A percentile compares a stretch with the other conserved stretches of the same genome.
These are phyloP conservation scores for Takifugu rubripes DNA, from an alignment of 2,797 vertebrate species.

Conservation along the genomic window DNA sequence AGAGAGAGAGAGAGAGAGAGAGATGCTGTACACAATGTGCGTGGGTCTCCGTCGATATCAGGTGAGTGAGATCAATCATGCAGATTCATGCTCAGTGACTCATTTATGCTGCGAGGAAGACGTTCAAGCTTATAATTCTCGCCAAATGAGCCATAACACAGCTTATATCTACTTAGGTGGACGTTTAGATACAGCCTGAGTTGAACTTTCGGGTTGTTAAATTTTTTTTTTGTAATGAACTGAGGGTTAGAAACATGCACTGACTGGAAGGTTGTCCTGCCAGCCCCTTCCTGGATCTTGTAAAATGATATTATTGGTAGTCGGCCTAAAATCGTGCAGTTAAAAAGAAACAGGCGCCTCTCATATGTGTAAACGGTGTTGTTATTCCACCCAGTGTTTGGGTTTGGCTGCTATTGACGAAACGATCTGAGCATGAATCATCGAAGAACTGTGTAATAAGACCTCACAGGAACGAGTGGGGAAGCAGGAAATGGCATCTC, in stretches of 20 bases:
- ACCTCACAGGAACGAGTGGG: slow-evolving; percentile 22
- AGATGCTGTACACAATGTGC: not conserved
- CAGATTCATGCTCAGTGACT: slow-evolving; percentile 20
- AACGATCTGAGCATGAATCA: slow-evolving; percentile 42
- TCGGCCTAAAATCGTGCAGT: slow-evolving; percentile 17
- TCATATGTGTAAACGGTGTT: slow-evolving; percentile 25
- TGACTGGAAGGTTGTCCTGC: slow-evolving; percentile 12
- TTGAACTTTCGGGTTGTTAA: not conserved
- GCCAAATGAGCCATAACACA: no score
- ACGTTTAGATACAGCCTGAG: no score
- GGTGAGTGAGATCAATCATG: slow-evolving; percentile 18
- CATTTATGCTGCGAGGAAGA: slow-evolving; percentile 8
- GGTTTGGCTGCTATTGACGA: slow-evolving; percentile 41
- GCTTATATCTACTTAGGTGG: no score
- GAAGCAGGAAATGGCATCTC: slow-evolving; percentile 9
- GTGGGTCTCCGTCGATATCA: slow-evolving; percentile 9
- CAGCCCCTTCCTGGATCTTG: slow-evolving; percentile 23
- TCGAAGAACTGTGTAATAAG: slow-evolving; percentile 42
- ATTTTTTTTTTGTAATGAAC: not conserved
- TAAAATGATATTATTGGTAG: slow-evolving; percentile 29
- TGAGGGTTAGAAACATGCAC: not conserved
- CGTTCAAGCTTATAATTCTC: slow-evolving; percentile 3
- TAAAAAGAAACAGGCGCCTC: slow-evolving; percentile 29
- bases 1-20: no score
- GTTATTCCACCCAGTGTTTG: slow-evolving; percentile 28